Evolutionary conservation across 2,113 vertebrate species (phyloP).

Genomic region (Hemibates koningsi): DNA sequence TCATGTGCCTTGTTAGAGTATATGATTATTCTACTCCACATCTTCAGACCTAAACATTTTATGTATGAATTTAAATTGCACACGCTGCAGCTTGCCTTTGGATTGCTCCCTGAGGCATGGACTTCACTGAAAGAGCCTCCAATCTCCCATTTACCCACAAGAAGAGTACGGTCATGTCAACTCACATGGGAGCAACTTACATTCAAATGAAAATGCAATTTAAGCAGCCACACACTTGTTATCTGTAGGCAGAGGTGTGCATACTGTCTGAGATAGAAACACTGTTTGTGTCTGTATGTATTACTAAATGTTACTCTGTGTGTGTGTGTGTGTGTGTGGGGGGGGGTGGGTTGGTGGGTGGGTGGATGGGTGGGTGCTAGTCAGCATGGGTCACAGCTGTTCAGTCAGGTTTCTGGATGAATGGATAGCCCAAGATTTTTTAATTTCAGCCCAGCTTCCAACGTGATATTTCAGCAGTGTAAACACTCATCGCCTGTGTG

Average conservation of each 20-base stretch:
- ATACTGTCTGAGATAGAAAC: neutral
- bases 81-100: neutral
- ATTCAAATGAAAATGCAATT: constrained; percentile 40
- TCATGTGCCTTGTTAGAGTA: neutral
- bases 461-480: neutral
- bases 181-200: constrained; percentile 31
- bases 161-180: constrained; percentile 21
- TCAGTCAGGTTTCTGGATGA: constrained; percentile 18
- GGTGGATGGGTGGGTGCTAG: neutral
- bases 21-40: neutral
- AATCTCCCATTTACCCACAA: constrained; percentile 27
- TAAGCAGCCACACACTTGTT: constrained; percentile 14
- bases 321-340: neutral
- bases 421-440: constrained; percentile 9
- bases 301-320: neutral
- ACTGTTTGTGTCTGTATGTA: neutral
- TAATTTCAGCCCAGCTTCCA: neutral
- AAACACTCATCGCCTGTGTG: neutral
- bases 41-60: neutral
- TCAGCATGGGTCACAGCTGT: constrained; percentile 42
- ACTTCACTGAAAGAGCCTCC: constrained; percentile 1
- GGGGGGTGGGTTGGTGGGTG: fast-evolving
- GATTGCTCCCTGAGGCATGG: constrained; percentile 2
- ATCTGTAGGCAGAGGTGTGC: constrained; percentile 8
- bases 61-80: neutral